A percentile compares a stretch with the other conserved stretches of the same genome.
These are phyloP conservation scores for Drosophila hydei DNA, from an alignment of 1,140 invertebrate species.

Conservation along the genomic window DNA sequence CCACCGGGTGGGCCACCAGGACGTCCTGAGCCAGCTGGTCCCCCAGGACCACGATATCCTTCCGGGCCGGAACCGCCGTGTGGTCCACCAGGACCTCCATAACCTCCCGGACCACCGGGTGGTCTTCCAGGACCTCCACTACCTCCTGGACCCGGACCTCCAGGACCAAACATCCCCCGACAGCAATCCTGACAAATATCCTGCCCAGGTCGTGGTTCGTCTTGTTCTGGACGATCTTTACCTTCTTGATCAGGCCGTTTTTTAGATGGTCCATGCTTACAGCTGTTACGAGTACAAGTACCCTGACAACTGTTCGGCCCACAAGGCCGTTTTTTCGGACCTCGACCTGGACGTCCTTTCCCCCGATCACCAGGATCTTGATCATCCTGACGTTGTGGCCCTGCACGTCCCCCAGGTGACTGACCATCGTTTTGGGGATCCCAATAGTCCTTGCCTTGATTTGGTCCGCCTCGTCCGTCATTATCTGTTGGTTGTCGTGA, in stretches of 20 bases:
- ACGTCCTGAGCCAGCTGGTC: background rate
- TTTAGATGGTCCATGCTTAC: background rate
- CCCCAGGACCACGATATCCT: background rate
- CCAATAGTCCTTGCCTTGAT: background rate
- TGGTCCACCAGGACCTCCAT: background rate
- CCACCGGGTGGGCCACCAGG: slow-evolving; percentile 4
- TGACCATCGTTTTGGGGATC: background rate
- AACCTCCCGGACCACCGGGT: background rate
- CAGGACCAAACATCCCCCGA: no score
- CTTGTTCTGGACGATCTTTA: no score
- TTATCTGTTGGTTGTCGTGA: background rate
- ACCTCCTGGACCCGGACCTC: background rate
- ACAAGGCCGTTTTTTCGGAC: background rate
- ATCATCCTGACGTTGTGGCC: background rate
- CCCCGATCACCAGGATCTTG: no score
- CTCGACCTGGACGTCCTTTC: no score
- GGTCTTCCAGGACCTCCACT: background rate
- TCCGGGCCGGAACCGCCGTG: background rate
- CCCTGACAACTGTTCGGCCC: background rate
- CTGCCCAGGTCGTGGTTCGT: no score
- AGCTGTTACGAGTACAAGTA: background rate
- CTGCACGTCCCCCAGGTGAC: background rate
- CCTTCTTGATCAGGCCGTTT: background rate
- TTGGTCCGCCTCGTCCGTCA: background rate
- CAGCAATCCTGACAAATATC: no score